Base-by-base conservation (phyloP, 2,113 vertebrate genomes). In the Lampris megalopsis region DNA sequence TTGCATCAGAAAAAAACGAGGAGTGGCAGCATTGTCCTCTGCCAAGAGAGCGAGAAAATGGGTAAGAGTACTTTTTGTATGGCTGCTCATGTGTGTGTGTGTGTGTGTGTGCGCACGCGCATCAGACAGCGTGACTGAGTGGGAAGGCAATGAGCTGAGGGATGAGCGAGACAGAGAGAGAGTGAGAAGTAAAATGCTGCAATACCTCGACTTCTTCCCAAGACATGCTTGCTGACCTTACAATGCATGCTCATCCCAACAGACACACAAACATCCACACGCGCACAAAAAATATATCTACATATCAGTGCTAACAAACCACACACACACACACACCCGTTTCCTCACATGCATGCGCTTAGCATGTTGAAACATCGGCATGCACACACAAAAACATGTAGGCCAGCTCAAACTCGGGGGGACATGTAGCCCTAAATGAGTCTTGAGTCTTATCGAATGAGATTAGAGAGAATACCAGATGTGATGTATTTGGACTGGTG, bases 401-500 rank as follows among this genome's bases (percentile, higher is more conserved):
- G 10, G n/a, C 35, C 24, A 6, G 75, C 59, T 43, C 2, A 3
- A 24, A 6, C 43, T 77, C 38, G 7, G 58, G 43, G 75, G 63
- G 62, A 61, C 63, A 65, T 10, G 50, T 36, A 1, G 8, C 42
- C 74, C n/a, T 74, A 35, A 83, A 75, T 82, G 45, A 77, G 43
- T 43, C 59, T 9, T 3, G 24, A 63, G 75, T 82, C 75, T 84
- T 66, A 67, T 58, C 79, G 61, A 79, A 71, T 86, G 75, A 77
- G 69, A 75, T 86, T 73, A 78, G 41, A 53, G 50, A 11, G 50
- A 82, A 84, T 75, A 53, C 45, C 72, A 62, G 63, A 68, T 69
- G 73, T 62, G 62, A 80, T 45, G 75, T 81, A 66, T 88, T 73
- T 77, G 58, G 76, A 88, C 74, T 81, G 59, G 42, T 52, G 57